Evolutionary conservation across 2,888 invertebrate species (phyloP).

Genomic region (Anagyrus pseudococci): DNA sequence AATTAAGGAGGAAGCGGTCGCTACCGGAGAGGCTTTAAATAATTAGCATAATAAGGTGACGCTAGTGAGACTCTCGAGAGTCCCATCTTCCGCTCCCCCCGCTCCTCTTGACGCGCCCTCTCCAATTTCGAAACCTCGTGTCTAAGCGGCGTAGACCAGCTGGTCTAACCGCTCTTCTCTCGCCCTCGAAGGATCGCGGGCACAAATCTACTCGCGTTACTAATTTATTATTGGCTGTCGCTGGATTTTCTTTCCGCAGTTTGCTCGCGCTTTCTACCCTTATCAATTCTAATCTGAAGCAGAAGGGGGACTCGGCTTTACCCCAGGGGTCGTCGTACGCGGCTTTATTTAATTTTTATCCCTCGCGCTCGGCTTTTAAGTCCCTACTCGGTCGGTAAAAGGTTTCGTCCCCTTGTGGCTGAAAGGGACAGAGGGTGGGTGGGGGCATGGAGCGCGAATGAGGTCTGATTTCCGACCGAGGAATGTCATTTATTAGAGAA

Average conservation of each 20-base stretch:
- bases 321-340: too few species aligned
- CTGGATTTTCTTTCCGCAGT: slow-evolving; percentile 26
- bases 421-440: too few species aligned
- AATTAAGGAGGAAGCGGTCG: slow-evolving; percentile 10
- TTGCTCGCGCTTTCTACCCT: too few species aligned
- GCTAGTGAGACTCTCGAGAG: slow-evolving; percentile 35
- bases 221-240: slow-evolving; percentile 59
- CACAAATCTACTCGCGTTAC: slow-evolving; percentile 55
- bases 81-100: too few species aligned
- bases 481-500: too few species aligned
- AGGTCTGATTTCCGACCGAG: too few species aligned
- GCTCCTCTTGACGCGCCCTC: slow-evolving; percentile 12
- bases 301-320: too few species aligned
- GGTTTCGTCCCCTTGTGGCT: too few species aligned
- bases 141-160: too few species aligned
- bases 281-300: too few species aligned
- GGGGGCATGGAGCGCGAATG: too few species aligned
- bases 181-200: neutral
- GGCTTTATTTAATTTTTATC: slow-evolving; percentile 24
- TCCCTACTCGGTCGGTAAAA: slow-evolving; percentile 14
- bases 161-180: too few species aligned
- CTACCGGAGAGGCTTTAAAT: slow-evolving; percentile 50
- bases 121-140: slow-evolving; percentile 59
- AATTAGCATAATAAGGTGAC: slow-evolving; percentile 60
- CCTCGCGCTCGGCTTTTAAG: slow-evolving; percentile 31